phyloP scores from a whole-genome alignment of 2,113 vertebrate genomes.

The Oenanthe melanoleuca region DNA sequence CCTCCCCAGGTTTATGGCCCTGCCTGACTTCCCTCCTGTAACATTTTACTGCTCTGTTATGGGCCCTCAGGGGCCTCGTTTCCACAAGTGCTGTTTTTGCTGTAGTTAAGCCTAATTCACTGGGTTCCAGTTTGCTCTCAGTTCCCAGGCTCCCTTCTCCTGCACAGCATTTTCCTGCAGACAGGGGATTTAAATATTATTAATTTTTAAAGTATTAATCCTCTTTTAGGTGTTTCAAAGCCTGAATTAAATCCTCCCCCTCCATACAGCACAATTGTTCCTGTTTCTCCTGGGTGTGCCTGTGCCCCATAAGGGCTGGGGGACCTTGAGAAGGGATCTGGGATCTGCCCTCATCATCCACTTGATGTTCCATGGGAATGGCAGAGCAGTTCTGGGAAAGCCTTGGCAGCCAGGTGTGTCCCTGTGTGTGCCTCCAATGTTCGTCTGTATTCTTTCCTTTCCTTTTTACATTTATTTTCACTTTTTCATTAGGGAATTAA shows the following conservation, averaged over 20 bases:
- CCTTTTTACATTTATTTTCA: neutral
- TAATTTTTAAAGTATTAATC: neutral
- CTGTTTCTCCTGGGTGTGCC: neutral
- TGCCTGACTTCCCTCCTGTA: conserved; percentile 64
- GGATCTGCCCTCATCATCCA: neutral
- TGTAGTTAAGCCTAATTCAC: conserved; percentile 69
- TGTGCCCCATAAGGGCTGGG: neutral
- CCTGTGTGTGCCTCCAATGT: neutral
- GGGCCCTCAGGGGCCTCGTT: conserved; percentile 63
- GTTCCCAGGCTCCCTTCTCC: neutral
- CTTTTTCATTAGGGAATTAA: neutral
- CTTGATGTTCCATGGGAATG: neutral
- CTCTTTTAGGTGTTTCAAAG: neutral
- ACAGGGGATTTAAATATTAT: neutral
- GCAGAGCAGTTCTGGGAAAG: neutral
- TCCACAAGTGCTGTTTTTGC: conserved; percentile 65
- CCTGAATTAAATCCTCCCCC: neutral
- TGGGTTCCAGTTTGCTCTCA: conserved; percentile 40
- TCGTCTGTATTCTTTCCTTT: rapidly evolving
- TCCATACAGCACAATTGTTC: neutral
- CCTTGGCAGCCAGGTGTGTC: neutral
- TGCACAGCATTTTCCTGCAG: neutral
- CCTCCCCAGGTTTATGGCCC: conserved; percentile 58
- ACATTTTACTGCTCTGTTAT: conserved; percentile 65
- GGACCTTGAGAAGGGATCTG: neutral